Percentiles rank a stretch among this genome's conserved stretches.
phyloP scores from a whole-genome alignment of 2,113 vertebrate species.

The Oreochromis spilurus region DNA sequence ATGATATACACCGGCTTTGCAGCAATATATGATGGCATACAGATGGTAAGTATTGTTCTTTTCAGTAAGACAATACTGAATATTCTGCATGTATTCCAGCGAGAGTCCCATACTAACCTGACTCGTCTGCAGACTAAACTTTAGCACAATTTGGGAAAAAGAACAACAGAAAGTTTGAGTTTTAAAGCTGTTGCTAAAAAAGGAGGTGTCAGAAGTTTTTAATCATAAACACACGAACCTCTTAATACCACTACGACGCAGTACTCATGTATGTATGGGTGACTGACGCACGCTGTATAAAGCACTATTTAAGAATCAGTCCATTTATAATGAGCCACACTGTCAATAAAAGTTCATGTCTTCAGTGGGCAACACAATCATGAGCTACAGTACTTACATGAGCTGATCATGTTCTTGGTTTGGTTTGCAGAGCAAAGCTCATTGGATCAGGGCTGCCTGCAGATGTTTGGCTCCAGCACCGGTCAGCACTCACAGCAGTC shows the following conservation, averaged over 20 bases:
- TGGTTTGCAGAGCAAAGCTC: accelerated
- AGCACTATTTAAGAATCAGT: not conserved
- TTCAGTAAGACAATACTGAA: not conserved
- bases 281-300: not conserved
- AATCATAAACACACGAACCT: not conserved
- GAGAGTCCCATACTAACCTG: not conserved
- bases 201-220: not conserved
- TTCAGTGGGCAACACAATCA: not conserved
- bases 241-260: not conserved
- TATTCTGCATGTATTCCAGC: not conserved
- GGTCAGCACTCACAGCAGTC: not conserved
- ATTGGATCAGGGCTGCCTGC: not conserved
- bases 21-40: not conserved
- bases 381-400: not conserved
- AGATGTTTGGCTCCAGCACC: not conserved
- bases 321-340: not conserved
- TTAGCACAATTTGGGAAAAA: not conserved
- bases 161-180: not conserved
- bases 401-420: not conserved
- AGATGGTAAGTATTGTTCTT: not conserved
- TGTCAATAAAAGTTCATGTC: not conserved
- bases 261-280: not conserved
- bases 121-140: not conserved
- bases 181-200: not conserved
- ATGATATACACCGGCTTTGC: not conserved